These are phyloP conservation scores for Maylandia zebra DNA, from an alignment of 2,113 vertebrate species.

Conservation along the genomic window DNA sequence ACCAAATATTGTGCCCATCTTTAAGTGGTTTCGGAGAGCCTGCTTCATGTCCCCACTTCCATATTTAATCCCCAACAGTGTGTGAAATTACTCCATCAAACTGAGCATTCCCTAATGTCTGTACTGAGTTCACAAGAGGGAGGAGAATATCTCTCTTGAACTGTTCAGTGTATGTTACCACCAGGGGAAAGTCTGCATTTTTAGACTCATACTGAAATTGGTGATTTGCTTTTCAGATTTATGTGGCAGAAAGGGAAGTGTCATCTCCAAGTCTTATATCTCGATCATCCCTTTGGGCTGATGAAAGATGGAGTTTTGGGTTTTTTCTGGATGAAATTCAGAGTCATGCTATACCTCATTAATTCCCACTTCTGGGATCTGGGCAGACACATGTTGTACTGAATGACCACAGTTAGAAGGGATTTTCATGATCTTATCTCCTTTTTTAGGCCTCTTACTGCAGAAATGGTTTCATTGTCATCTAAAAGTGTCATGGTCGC, in stretches of 20 bases:
- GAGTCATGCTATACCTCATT: background rate
- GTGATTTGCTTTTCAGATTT: background rate
- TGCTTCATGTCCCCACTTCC: background rate
- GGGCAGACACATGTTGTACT: background rate
- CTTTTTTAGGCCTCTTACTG: background rate
- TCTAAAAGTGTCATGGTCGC: fast-evolving
- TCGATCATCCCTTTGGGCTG: background rate
- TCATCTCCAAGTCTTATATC: fast-evolving
- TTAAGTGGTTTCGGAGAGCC: background rate
- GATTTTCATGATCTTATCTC: background rate
- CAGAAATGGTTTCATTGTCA: background rate
- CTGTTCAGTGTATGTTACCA: background rate
- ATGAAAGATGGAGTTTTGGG: background rate
- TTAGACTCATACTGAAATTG: background rate
- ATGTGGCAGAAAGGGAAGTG: background rate
- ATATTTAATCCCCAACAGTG: background rate
- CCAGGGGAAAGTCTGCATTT: background rate
- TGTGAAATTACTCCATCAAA: background rate
- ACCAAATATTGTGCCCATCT: background rate
- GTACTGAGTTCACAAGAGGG: background rate
- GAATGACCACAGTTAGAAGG: background rate
- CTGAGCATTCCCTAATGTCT: background rate
- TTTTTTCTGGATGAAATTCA: background rate
- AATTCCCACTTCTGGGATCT: fast-evolving
- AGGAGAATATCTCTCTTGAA: background rate